Percentiles rank a stretch among this genome's conserved stretches.
phyloP scores from a whole-genome alignment of 2,113 vertebrate genomes.

The Cyprinodon variegatus region DNA sequence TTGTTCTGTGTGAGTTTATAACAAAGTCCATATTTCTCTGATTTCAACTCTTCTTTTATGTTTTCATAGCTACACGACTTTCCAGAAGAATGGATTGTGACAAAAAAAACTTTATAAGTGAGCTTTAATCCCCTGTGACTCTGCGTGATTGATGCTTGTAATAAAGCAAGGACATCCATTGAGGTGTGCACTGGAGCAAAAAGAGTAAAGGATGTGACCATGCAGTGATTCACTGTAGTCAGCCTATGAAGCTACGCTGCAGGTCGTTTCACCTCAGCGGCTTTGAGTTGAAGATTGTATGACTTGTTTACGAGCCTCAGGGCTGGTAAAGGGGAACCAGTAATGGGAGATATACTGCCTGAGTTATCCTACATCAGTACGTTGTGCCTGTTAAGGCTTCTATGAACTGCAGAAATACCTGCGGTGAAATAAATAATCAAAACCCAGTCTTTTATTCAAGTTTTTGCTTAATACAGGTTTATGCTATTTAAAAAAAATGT shows the following conservation, averaged over 20 bases:
- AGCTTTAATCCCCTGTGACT: slow-evolving; percentile 1
- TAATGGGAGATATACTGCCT: neutral
- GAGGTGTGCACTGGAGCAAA: slow-evolving; percentile 12
- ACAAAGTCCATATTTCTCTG: neutral
- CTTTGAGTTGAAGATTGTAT: slow-evolving; percentile 5
- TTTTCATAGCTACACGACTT: slow-evolving; percentile 4
- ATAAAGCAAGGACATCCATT: slow-evolving; percentile 18
- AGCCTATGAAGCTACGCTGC: slow-evolving; percentile 18
- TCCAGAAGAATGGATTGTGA: slow-evolving; percentile 15
- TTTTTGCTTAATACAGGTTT: neutral
- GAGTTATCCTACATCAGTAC: slow-evolving; percentile 2
- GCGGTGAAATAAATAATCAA: neutral
- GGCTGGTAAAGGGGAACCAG: slow-evolving; percentile 3
- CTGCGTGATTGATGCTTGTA: slow-evolving; percentile 26
- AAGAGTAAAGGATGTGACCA: slow-evolving; percentile 40
- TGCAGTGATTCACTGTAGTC: slow-evolving; percentile 33
- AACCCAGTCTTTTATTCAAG: neutral
- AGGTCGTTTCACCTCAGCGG: slow-evolving; percentile 32
- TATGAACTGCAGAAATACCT: neutral
- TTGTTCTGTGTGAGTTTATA: neutral
- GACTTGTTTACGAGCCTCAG: slow-evolving; percentile 17
- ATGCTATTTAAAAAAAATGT: neutral
- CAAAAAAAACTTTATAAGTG: slow-evolving; percentile 23
- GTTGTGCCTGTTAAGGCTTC: neutral
- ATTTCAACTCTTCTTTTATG: neutral